Evolutionary conservation across 2,797 vertebrate genomes (phyloP), one percentile per base, ranked within the genome.

Genomic region (Limnodromus scolopaceus): DNA sequence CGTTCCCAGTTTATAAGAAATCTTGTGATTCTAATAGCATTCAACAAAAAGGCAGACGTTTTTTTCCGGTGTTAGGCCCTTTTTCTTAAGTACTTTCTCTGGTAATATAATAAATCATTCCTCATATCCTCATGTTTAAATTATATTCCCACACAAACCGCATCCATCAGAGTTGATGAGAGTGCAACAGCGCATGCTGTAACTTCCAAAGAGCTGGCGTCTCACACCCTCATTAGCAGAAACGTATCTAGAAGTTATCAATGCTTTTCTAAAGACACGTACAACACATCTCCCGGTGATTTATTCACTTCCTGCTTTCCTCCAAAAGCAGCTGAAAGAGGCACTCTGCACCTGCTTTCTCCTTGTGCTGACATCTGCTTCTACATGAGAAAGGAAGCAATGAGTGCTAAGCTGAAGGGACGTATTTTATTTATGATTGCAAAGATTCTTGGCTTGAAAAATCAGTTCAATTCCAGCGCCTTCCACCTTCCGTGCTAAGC

Each of bases 381-480:
- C 74, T 79, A 51, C 39, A 76, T 18, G 77, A 95, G 82, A 95
- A 93, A 76, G 74, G 79, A 87, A 75, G 84, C 70, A 64, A 79
- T 46, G 74, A 65, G 70, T 48, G 61, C 83, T 92, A 84, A 94
- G 53, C 64, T 89, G 78, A 86, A 94, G 65, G 43, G 69, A 81
- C 58, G 91, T 77, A 48, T 4, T 91, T 92, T 84, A 84, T 93
- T 96, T 93, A 77, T 87, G 92, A 90, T 82, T 81, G 69, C 81
- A 96, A 58, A 77, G 81, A 86, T 84, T 75, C 57, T 93, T 48
- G 7, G 82, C 93, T 88, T 87, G 87, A 84, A 95, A 95, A 95
- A 92, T 85, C 66, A 87, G 84, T 88, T 90, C 83, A 84, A 23
- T 87, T 78, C 92, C 83, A 68, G 63, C 45, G 72, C 89, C 66